Conservation (phyloP, 2,797 vertebrate genomes). For the Paramormyrops hopkinsi region DNA sequence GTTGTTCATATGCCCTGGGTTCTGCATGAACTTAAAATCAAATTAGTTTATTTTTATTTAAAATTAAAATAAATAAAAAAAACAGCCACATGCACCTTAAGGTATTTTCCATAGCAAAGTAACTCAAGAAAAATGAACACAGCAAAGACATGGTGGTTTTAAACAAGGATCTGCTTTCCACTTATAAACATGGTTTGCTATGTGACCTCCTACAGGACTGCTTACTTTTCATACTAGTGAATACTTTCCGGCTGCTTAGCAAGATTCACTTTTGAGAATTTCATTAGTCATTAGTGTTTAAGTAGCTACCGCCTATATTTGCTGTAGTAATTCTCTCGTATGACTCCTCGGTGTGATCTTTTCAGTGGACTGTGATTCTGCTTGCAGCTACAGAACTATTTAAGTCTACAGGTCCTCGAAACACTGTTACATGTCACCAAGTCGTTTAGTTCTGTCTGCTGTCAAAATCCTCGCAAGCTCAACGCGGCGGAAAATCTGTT, state of each 20-base stretch:
- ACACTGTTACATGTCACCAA: not conserved
- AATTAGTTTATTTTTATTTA: not conserved
- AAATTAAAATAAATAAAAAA: not conserved
- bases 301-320: not conserved
- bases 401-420: not conserved
- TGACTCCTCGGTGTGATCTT: not conserved
- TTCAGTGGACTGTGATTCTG: not conserved
- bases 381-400: not conserved
- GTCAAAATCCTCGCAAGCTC: not conserved
- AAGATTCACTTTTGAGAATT: not conserved
- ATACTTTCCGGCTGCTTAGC: not conserved
- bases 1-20: not conserved
- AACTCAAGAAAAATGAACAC: not conserved
- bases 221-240: not conserved
- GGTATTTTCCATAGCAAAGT: not conserved
- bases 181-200: not conserved
- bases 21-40: not conserved
- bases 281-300: conserved; percentile 5
- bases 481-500: not conserved
- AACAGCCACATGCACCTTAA: not conserved
- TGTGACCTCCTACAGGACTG: not conserved
- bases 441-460: not conserved
- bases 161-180: not conserved
- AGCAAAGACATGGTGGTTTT: not conserved
- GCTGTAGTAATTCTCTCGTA: not conserved